These are phyloP conservation scores for Pitta sordida DNA, from an alignment of 2,113 vertebrate genomes.

Conservation along the genomic window DNA sequence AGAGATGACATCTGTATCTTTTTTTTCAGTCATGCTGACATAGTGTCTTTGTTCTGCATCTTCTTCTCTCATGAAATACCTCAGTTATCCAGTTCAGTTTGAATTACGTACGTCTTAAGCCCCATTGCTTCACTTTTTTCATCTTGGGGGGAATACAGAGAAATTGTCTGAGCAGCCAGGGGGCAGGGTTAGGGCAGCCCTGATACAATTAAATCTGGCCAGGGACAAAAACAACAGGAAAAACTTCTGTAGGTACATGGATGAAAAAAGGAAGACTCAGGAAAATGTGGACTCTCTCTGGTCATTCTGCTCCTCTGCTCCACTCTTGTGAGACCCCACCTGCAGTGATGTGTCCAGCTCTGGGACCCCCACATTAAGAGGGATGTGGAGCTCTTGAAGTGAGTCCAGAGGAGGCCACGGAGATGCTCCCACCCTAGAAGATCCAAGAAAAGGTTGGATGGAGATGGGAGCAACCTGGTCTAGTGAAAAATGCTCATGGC, in stretches of 20 bases:
- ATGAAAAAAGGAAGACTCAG: background rate
- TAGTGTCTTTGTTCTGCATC: background rate
- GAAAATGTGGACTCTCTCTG: background rate
- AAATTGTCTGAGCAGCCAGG: background rate
- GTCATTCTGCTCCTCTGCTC: background rate
- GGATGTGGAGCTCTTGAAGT: background rate
- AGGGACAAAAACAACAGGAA: background rate
- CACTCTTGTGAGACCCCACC: no score
- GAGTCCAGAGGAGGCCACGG: no score
- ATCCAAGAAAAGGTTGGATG: background rate
- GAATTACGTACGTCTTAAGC: background rate
- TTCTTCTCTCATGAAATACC: background rate
- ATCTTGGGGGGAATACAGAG: background rate
- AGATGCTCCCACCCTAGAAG: background rate
- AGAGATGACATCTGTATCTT: rapidly evolving
- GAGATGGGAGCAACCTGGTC: background rate
- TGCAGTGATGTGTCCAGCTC: background rate
- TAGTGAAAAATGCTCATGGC: background rate
- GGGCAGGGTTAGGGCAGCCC: background rate
- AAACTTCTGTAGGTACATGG: background rate
- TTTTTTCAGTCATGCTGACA: background rate
- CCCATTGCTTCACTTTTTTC: background rate
- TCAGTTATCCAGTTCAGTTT: background rate
- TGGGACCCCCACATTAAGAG: background rate
- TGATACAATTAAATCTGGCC: background rate